Conservation (phyloP, 2,888 invertebrate genomes). For the Stratiomys singularior region DNA sequence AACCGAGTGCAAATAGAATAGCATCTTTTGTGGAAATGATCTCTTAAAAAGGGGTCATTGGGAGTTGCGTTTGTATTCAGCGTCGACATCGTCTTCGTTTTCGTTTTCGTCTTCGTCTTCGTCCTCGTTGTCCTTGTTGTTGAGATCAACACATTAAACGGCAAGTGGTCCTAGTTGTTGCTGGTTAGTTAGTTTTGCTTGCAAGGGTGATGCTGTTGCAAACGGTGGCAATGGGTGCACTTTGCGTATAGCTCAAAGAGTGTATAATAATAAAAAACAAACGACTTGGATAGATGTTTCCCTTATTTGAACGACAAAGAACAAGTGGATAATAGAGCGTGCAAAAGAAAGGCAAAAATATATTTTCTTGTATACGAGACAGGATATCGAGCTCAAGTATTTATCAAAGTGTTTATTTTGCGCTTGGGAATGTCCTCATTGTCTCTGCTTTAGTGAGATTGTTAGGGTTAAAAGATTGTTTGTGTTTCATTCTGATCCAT, state of each 20-base stretch:
- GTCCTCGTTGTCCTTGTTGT: background rate
- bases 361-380: background rate
- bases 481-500: background rate
- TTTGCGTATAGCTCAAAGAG: constrained; percentile 4
- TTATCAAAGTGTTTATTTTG: constrained; percentile 41
- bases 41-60: constrained; percentile 1
- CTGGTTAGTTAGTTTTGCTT: background rate
- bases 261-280: constrained; percentile 11
- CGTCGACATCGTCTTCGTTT: background rate
- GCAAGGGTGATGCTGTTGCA: background rate
- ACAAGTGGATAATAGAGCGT: constrained; percentile 1
- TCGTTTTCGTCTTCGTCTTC: background rate
- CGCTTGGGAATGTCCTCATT: background rate
- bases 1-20: constrained; percentile 12
- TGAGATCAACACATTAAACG: background rate
- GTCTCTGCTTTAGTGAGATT: background rate
- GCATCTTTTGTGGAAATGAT: constrained; percentile 14
- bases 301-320: background rate
- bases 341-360: background rate
- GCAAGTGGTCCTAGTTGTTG: background rate
- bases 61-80: background rate
- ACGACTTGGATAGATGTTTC: constrained; percentile 2
- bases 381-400: constrained; percentile 39
- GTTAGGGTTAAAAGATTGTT: background rate
- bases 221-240: background rate